Evolutionary conservation across 1,140 invertebrate genomes (phyloP).

Genomic region (Sipha flava): DNA sequence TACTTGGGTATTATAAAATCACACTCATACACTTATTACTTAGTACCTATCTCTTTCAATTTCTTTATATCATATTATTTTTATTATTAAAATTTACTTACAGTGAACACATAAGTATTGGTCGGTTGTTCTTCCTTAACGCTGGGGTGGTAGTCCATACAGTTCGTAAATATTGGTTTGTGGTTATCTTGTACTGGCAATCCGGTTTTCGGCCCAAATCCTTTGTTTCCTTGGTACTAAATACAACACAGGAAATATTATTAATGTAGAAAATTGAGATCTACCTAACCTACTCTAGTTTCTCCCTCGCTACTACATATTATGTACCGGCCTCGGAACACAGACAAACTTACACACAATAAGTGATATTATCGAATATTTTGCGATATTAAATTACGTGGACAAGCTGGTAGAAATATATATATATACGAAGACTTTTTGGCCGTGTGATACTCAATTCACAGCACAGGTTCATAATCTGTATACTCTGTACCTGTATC

Average conservation of each 20-base stretch:
- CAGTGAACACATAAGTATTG: conserved; percentile 56
- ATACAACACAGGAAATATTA: background rate
- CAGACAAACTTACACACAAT: background rate
- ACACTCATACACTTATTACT: no score
- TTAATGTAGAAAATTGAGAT: background rate
- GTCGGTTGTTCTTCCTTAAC: conserved; percentile 58
- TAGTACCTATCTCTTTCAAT: no score
- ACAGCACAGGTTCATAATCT: no score
- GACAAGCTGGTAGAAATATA: background rate
- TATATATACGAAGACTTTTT: background rate
- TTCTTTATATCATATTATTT: no score
- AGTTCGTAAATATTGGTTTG: conserved; percentile 66
- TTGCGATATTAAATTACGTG: background rate
- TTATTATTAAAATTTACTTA: conserved; percentile 40
- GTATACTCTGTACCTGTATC: no score
- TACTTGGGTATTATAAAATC: no score
- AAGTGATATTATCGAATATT: background rate
- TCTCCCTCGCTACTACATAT: background rate
- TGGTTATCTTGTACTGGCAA: conserved; percentile 50
- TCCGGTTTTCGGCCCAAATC: background rate
- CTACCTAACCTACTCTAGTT: background rate
- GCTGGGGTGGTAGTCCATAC: conserved; percentile 56
- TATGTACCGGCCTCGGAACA: background rate
- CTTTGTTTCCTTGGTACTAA: background rate
- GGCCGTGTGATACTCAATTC: background rate